These are phyloP conservation scores for Drosophila algonquin DNA, from an alignment of 2,888 invertebrate genomes.

Conservation along the genomic window DNA sequence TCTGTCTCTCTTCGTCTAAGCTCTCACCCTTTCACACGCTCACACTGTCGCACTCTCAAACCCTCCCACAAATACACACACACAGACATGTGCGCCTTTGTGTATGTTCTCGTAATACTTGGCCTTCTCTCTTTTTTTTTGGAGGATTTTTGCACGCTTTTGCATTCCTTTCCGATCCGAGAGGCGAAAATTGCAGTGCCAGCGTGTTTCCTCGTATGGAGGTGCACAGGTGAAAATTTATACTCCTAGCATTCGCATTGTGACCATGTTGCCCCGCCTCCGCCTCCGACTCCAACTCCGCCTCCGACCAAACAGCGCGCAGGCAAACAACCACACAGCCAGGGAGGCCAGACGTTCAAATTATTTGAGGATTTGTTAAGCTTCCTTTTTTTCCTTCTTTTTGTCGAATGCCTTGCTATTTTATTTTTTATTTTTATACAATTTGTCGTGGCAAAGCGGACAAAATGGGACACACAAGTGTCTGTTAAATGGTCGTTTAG, in stretches of 20 bases:
- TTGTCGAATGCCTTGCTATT: slow-evolving; percentile 18
- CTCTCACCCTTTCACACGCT: slow-evolving; percentile 10
- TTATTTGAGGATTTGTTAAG: slow-evolving; percentile 76
- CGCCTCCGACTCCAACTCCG: neutral
- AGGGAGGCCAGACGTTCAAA: slow-evolving; percentile 56
- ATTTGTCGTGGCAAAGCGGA: slow-evolving; percentile 42
- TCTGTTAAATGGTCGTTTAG: slow-evolving; percentile 60
- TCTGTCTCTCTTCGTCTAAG: neutral
- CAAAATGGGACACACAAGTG: slow-evolving; percentile 48
- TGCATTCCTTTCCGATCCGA: slow-evolving; percentile 64
- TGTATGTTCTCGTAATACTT: slow-evolving; percentile 45
- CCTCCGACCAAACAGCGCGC: slow-evolving; percentile 7
- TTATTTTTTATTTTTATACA: slow-evolving; percentile 39
- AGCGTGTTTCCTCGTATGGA: slow-evolving; percentile 60
- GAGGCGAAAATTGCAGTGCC: slow-evolving; percentile 64
- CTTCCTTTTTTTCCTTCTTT: slow-evolving; percentile 37
- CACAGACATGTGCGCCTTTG: slow-evolving; percentile 27
- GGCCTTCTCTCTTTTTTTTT: slow-evolving; percentile 29
- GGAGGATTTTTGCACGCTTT: slow-evolving; percentile 63
- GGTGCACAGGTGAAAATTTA: slow-evolving; percentile 57
- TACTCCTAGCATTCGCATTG: slow-evolving; percentile 33
- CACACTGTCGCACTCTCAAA: slow-evolving; percentile 10
- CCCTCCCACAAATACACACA: slow-evolving; percentile 2
- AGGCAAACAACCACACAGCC: slow-evolving; percentile 3
- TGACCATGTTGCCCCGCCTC: slow-evolving; percentile 35